Conservation (phyloP, 2,888 invertebrate genomes). For the Entomobrya multifasciata region DNA sequence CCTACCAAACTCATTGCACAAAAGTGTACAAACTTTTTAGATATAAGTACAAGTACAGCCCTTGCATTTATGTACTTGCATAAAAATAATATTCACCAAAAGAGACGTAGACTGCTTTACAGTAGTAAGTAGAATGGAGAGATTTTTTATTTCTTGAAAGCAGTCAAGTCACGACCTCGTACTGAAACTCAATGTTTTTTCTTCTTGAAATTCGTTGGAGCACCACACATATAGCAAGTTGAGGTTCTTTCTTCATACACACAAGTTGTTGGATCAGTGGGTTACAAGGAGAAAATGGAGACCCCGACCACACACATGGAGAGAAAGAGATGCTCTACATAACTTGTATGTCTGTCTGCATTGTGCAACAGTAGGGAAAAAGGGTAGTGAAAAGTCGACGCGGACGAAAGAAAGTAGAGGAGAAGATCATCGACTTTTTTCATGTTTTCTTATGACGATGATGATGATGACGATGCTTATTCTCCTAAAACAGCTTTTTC, state of each 20-base stretch:
- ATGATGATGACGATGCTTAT: constrained; percentile 52
- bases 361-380: constrained; percentile 11
- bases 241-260: too few species aligned
- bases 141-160: constrained; percentile 33
- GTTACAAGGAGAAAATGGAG: constrained; percentile 46
- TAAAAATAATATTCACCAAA: constrained; percentile 61
- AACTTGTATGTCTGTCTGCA: neutral
- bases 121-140: too few species aligned
- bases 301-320: constrained; percentile 8
- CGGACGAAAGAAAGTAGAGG: too few species aligned
- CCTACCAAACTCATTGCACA: too few species aligned
- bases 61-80: constrained; percentile 61
- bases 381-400: constrained; percentile 22
- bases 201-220: neutral
- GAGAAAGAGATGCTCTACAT: neutral
- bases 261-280: constrained; percentile 57
- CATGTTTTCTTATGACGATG: constrained; percentile 19
- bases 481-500: constrained; percentile 57
- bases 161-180: constrained; percentile 68
- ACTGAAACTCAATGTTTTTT: constrained; percentile 26
- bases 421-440: constrained; percentile 49
- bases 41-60: neutral
- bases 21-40: neutral
- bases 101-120: too few species aligned
- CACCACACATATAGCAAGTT: neutral